These are phyloP conservation scores for Montipora capitata DNA, from an alignment of 92 coral and sea anemone species.

Conservation along the genomic window DNA sequence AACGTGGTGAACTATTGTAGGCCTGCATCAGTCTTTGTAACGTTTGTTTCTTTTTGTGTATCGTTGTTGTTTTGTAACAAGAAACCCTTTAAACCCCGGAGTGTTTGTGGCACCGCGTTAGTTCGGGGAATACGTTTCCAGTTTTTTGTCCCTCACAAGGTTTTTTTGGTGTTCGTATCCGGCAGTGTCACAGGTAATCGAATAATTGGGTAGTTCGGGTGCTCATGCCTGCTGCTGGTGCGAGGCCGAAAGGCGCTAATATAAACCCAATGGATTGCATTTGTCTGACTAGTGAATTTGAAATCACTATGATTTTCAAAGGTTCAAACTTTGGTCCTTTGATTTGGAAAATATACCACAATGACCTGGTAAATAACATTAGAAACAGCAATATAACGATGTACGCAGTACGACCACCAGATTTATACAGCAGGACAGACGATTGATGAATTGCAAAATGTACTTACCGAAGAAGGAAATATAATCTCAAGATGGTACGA, in stretches of 20 bases:
- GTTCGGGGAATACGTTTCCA: background rate
- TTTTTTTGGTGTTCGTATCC: background rate
- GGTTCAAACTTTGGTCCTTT: no score
- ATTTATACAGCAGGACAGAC: no score
- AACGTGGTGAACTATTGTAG: background rate
- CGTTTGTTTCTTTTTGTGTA: background rate
- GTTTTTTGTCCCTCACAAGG: background rate
- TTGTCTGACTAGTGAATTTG: background rate
- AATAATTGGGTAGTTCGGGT: no score
- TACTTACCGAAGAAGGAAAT: no score
- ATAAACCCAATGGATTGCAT: background rate
- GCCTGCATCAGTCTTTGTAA: background rate
- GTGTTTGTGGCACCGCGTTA: background rate
- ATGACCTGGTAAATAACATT: no score
- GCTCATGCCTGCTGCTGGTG: background rate
- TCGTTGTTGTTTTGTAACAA: background rate
- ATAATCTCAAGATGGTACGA: no score
- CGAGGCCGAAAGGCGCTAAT: background rate
- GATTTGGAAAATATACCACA: no score
- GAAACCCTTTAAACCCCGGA: background rate
- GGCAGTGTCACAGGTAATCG: background rate
- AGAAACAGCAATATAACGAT: no score
- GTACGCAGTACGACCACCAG: no score
- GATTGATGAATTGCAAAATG: no score
- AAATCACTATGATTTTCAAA: background rate